Evolutionary conservation across 2,797 vertebrate species (phyloP).

Genomic region (Enteromius thamalakanensis): DNA sequence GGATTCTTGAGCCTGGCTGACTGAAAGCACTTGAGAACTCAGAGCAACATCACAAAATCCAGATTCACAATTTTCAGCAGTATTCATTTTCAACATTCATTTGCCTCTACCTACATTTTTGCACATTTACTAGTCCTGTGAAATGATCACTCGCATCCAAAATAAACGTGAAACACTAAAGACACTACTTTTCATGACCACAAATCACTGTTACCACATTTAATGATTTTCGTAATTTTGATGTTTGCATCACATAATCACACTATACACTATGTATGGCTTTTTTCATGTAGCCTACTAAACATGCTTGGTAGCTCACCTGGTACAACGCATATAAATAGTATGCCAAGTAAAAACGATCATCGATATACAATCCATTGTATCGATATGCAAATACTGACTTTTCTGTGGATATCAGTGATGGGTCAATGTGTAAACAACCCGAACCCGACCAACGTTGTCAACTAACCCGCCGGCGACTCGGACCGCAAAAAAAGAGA

Average conservation of each 20-base stretch:
- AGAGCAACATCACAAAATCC: conserved; percentile 20
- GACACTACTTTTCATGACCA: not conserved
- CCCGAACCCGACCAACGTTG: too few species aligned
- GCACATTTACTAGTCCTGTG: not conserved
- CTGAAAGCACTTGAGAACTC: conserved; percentile 15
- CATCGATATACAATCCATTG: too few species aligned
- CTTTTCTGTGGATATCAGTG: too few species aligned
- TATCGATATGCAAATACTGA: too few species aligned
- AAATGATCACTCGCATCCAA: too few species aligned
- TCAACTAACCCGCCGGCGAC: too few species aligned
- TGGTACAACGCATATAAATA: not conserved
- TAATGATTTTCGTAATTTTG: not conserved
- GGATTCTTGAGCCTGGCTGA: conserved; percentile 33
- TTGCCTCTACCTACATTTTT: not conserved
- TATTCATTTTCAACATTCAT: not conserved
- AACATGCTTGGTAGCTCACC: not conserved
- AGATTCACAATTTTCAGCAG: conserved; percentile 16
- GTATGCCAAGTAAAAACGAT: too few species aligned
- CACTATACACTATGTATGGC: not conserved
- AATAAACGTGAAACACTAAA: not conserved
- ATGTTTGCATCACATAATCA: not conserved
- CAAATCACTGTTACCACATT: not conserved
- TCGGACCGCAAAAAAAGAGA: too few species aligned
- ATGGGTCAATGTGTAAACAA: too few species aligned
- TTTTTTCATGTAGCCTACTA: conserved; percentile 1